phyloP scores from a whole-genome alignment of 2,888 invertebrate genomes.

The Sthenelais limicola region DNA sequence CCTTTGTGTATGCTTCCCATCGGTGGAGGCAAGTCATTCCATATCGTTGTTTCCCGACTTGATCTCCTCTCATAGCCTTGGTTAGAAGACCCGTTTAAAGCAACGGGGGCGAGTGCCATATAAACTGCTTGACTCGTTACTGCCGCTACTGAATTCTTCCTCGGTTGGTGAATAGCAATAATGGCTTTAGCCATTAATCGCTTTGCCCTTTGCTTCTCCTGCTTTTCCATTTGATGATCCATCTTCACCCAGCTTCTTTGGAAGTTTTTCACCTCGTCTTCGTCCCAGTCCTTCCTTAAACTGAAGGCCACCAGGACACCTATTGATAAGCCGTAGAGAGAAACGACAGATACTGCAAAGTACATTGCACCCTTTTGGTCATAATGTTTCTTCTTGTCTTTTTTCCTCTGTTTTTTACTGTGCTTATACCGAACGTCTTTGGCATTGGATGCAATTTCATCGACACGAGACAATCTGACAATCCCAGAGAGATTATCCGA shows the following conservation, averaged over 20 bases:
- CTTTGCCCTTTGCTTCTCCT: conserved; percentile 34
- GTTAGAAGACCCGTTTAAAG: neutral
- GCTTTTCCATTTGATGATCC: conserved; percentile 31
- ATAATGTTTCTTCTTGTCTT: neutral
- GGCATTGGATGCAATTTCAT: neutral
- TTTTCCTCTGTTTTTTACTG: neutral
- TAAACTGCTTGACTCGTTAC: conserved; percentile 26
- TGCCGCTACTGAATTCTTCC: conserved; percentile 3
- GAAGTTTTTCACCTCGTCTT: conserved; percentile 35
- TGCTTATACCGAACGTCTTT: neutral
- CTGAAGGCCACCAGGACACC: conserved; percentile 27
- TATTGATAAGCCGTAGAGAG: conserved; percentile 28
- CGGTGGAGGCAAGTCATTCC: conserved; percentile 27
- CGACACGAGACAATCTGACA: conserved; percentile 19
- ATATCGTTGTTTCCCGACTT: conserved; percentile 14
- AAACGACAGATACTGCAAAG: conserved; percentile 34
- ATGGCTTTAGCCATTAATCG: conserved; percentile 17
- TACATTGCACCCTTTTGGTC: conserved; percentile 28
- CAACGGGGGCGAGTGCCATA: conserved; percentile 22
- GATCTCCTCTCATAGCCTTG: neutral
- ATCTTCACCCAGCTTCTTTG: conserved; percentile 35
- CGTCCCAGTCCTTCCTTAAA: conserved; percentile 11
- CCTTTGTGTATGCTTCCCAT: conserved; percentile 23
- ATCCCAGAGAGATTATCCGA: conserved; percentile 31
- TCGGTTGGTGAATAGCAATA: conserved; percentile 32